phyloP scores from a whole-genome alignment of 2,113 vertebrate species.

The Notothenia rossii region DNA sequence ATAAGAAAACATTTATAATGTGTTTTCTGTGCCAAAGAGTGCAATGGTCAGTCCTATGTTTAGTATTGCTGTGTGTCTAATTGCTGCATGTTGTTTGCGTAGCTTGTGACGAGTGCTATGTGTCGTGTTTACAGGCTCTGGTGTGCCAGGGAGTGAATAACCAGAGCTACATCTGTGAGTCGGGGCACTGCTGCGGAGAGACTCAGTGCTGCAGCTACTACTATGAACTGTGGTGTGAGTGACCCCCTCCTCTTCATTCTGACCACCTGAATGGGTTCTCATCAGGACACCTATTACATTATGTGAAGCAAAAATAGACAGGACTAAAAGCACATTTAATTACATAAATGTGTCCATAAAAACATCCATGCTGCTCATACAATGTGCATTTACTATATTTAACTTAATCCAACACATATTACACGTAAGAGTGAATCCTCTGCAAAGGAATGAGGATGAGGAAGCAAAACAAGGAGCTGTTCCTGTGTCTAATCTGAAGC shows the following conservation, averaged over 20 bases:
- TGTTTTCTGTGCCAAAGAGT: too few relatives aligned
- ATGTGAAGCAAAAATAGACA: not conserved
- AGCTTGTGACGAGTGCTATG: not conserved
- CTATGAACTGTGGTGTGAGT: slow-evolving; percentile 98
- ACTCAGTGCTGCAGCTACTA: slow-evolving; percentile 96
- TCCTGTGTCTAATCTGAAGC: not conserved
- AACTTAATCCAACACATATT: not conserved
- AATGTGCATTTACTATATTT: not conserved
- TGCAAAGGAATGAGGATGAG: not conserved
- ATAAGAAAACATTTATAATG: not conserved
- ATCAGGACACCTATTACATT: not conserved
- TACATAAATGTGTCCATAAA: not conserved
- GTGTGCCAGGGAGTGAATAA: slow-evolving; percentile 92
- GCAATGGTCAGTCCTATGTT: not conserved
- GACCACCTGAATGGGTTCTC: not conserved
- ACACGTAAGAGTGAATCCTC: not conserved
- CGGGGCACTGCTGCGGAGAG: slow-evolving; percentile 95
- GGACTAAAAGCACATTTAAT: not conserved
- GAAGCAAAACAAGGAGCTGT: too few relatives aligned
- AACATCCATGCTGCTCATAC: not conserved
- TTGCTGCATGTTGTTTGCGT: not conserved
- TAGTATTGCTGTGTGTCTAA: not conserved
- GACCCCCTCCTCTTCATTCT: slow-evolving; percentile 10
- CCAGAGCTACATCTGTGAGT: slow-evolving; percentile 95
- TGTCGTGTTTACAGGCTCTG: slow-evolving; percentile 84